Evolutionary conservation across 2,888 invertebrate genomes (phyloP).

Genomic region (Tethea ocularis): DNA sequence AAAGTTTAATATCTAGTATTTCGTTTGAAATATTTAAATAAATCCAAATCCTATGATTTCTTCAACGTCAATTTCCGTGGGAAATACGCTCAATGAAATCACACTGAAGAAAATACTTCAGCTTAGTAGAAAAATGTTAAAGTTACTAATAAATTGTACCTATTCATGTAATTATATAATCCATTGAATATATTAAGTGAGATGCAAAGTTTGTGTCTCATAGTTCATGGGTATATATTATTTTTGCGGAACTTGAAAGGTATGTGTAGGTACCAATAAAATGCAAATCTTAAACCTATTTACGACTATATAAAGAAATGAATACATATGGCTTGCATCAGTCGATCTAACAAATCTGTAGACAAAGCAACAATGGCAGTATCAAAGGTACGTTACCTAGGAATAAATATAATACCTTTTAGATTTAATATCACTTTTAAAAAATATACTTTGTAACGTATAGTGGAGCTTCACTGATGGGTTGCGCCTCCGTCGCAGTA

Average conservation of each 20-base stretch:
- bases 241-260: conserved; percentile 9
- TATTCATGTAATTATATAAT: neutral
- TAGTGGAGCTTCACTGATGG: too few species aligned
- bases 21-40: neutral
- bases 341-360: conserved; percentile 19
- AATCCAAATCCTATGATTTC: too few species aligned
- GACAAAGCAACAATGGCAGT: conserved; percentile 23
- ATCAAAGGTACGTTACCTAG: conserved; percentile 29
- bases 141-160: too few species aligned
- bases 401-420: too few species aligned
- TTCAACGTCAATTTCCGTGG: too few species aligned
- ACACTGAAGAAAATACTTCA: too few species aligned
- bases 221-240: neutral
- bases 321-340: neutral
- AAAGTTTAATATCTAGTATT: conserved; percentile 9
- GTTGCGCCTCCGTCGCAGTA: too few species aligned
- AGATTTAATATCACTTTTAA: too few species aligned
- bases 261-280: too few species aligned
- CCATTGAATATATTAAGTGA: neutral
- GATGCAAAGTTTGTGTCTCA: conserved; percentile 30
- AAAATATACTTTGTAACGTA: too few species aligned
- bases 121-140: too few species aligned
- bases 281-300: conserved; percentile 21
- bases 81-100: too few species aligned
- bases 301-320: neutral